These are phyloP conservation scores for Gobio occitaniae DNA, from an alignment of 2,797 vertebrate species.

Conservation along the genomic window DNA sequence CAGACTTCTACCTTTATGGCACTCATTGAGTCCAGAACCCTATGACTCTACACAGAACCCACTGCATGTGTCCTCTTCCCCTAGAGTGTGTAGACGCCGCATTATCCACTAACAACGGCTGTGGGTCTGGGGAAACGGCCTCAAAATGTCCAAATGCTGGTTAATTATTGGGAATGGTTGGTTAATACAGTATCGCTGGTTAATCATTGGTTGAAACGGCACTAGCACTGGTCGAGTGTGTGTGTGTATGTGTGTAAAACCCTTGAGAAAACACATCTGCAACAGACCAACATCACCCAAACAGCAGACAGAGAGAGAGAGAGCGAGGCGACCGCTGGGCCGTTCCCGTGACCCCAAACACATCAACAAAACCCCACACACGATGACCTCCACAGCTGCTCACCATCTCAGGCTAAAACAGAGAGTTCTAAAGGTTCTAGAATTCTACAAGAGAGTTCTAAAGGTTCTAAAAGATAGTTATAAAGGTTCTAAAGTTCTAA, in stretches of 20 bases:
- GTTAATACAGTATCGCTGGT: not conserved
- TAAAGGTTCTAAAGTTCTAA: no score
- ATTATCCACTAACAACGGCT: not conserved
- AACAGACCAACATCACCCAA: not conserved
- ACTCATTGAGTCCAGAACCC: not conserved
- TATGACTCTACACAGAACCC: not conserved
- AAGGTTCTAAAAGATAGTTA: no score
- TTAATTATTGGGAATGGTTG: not conserved
- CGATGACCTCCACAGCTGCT: not conserved
- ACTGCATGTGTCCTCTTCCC: not conserved
- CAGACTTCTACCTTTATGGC: not conserved
- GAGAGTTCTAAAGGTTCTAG: not conserved
- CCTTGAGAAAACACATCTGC: constrained; percentile 12
- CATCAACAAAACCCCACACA: not conserved
- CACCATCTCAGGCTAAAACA: not conserved
- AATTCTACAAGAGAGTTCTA: no score
- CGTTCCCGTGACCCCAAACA: not conserved
- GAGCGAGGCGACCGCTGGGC: not conserved
- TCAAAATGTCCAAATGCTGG: not conserved
- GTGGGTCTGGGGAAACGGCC: not conserved
- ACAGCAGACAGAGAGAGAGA: not conserved
- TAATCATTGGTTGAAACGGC: not conserved
- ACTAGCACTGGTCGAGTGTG: no score
- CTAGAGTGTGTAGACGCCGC: not conserved
- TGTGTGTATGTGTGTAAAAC: not conserved